These are phyloP conservation scores for Ametastegia equiseti DNA, from an alignment of 2,888 invertebrate genomes.

Conservation along the genomic window DNA sequence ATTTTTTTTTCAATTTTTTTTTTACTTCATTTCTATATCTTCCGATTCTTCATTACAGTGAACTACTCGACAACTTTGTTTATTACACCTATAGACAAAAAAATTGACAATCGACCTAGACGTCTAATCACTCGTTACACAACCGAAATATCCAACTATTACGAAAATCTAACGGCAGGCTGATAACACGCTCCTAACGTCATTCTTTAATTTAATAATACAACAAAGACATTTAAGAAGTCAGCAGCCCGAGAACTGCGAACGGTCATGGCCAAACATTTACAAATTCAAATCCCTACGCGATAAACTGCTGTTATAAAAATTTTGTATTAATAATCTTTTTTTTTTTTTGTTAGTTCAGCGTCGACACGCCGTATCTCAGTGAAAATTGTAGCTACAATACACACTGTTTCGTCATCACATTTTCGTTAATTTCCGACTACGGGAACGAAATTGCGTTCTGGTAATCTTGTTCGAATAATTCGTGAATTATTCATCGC, in stretches of 20 bases:
- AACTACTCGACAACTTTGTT: constrained; percentile 11
- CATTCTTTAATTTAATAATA: background rate
- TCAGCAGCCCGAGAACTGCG: constrained; percentile 9
- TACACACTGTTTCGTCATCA: background rate
- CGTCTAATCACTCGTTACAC: constrained; percentile 15
- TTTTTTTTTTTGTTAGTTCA: background rate
- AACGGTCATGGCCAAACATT: constrained; percentile 11
- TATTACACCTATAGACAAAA: constrained; percentile 30
- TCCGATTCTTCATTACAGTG: background rate
- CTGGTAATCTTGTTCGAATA: background rate
- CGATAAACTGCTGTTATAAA: constrained; percentile 36
- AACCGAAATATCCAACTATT: constrained; percentile 19
- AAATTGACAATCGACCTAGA: constrained; percentile 32
- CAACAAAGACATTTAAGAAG: constrained; percentile 38
- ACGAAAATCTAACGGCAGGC: constrained; percentile 29
- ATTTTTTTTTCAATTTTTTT: background rate
- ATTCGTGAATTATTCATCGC: background rate
- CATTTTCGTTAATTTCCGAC: background rate
- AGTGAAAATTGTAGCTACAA: background rate
- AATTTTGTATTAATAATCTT: constrained; percentile 6
- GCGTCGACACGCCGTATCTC: background rate
- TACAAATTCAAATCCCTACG: constrained; percentile 20
- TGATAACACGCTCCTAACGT: constrained; percentile 24
- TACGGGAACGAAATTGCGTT: background rate
- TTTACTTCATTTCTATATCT: background rate